Base-by-base conservation (phyloP, 2,113 vertebrate genomes). In the Nothoprocta pentlandii region DNA sequence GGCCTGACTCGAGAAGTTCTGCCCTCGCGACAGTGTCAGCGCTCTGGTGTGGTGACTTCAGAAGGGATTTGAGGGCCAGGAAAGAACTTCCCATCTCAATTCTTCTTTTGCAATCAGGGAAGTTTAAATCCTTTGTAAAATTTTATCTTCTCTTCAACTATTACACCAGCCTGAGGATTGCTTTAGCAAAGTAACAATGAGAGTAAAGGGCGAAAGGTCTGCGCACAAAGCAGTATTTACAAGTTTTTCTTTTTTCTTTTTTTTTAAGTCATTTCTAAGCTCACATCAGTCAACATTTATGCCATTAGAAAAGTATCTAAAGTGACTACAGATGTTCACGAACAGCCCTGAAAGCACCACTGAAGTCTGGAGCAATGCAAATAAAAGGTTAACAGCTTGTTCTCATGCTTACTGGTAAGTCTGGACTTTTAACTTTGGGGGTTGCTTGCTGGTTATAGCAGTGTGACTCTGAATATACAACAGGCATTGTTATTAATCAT, bases 371-470 rank as follows among this genome's bases (percentile, higher is more conserved):
- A 97, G 76, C 61, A 78, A 74, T 71, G 85, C 86, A 97, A 88
- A 80, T 74, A 61, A 86, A 94, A 84, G 62, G 58, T 88, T 89
- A 85, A 53, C 34, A 70, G 70, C 86, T 69, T 74, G 73, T 62
- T 66, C 54, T 59, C 89, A 7, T 51, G 82, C 42, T 95, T 78
- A 75, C 95, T 69, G 97, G 98, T 98, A 98, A 98, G 97, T 97
- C 77, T 92, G 89, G 82, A 76, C 79, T 95, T 96, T 93, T 92
- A 49, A 62, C 42, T 39, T 84, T 0, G 2, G 68, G 30, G 77
- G 23, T 3, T 46, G 76, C 69, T 81, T 36, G 59, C 53, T 85
- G 78, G 46, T 64, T 71, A 69, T 71, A 53, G 66, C n/a, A 53
- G 53, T 54, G 42, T 76, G 87, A 26, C 22, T 68, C 74, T 28